These are phyloP conservation scores for Micrasema minimum DNA, from an alignment of 1,140 invertebrate genomes.

Conservation along the genomic window DNA sequence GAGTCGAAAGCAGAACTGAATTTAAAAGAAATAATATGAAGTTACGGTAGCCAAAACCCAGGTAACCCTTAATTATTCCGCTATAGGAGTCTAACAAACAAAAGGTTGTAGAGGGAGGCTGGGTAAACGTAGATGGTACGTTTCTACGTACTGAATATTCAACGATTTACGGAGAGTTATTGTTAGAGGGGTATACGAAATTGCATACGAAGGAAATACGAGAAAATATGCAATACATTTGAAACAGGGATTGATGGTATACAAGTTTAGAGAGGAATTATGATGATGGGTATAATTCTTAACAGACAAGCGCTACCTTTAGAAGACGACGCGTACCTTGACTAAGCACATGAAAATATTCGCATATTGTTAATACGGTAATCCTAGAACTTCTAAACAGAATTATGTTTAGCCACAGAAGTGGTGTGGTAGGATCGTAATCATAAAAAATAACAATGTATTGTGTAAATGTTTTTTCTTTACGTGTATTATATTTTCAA, in stretches of 20 bases:
- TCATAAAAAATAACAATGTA: too few relatives aligned
- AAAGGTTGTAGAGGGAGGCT: background rate
- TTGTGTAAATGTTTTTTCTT: too few relatives aligned
- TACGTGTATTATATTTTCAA: too few relatives aligned
- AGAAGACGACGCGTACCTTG: background rate
- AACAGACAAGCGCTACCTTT: too few relatives aligned
- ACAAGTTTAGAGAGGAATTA: background rate
- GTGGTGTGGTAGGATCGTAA: too few relatives aligned
- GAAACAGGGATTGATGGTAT: slow-evolving; percentile 19
- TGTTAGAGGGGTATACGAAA: slow-evolving; percentile 7
- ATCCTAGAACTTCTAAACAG: too few relatives aligned
- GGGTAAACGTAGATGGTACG: background rate
- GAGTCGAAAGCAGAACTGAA: slow-evolving; percentile 6
- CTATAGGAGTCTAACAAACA: slow-evolving; percentile 4
- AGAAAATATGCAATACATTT: slow-evolving; percentile 21
- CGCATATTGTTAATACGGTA: too few relatives aligned
- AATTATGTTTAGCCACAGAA: too few relatives aligned
- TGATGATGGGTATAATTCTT: background rate
- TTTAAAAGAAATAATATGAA: slow-evolving; percentile 22
- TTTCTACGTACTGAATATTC: slow-evolving; percentile 15
- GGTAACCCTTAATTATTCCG: slow-evolving; percentile 32
- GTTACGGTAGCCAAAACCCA: slow-evolving; percentile 3
- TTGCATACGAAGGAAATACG: slow-evolving; percentile 23
- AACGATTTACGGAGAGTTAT: slow-evolving; percentile 14
- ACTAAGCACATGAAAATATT: too few relatives aligned